Evolutionary conservation across 2,888 invertebrate genomes (phyloP).

Genomic region (Oxystoma pomonae): DNA sequence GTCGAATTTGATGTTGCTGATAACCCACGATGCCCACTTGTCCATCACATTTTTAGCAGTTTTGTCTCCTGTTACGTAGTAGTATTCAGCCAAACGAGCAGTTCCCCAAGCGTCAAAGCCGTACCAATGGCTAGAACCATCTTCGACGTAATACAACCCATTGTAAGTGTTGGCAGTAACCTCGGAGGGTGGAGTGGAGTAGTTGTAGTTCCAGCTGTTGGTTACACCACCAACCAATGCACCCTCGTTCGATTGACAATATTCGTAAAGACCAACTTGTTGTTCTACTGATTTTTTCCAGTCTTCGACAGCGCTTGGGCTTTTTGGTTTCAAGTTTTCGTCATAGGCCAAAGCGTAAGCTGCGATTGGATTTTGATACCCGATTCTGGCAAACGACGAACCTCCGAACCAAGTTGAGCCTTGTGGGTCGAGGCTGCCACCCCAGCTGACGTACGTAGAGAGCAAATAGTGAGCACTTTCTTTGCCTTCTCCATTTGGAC

Average conservation of each 20-base stretch:
- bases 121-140: conserved; percentile 19
- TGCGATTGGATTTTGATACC: conserved; percentile 31
- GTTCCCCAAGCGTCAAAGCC: conserved; percentile 27
- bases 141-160: conserved; percentile 26
- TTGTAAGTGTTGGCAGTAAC: conserved; percentile 19
- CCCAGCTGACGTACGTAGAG: conserved; percentile 31
- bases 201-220: conserved; percentile 29
- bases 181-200: conserved; percentile 27
- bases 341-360: conserved; percentile 28
- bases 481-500: conserved; percentile 28
- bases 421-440: conserved; percentile 24
- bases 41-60: conserved; percentile 25
- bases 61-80: conserved; percentile 27
- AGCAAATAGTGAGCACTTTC: conserved; percentile 30
- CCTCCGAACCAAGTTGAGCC: conserved; percentile 29
- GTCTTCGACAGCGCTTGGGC: conserved; percentile 26
- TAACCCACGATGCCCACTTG: conserved; percentile 29
- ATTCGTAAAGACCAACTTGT: conserved; percentile 29
- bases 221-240: conserved; percentile 31
- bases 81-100: conserved; percentile 29
- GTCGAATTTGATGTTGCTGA: conserved; percentile 20
- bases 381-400: conserved; percentile 29
- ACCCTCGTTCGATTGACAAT: conserved; percentile 27
- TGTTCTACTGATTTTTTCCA: conserved; percentile 29
- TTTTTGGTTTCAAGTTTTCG: conserved; percentile 27